These are phyloP conservation scores for Sylvilagus floridanus DNA, from an alignment of 2,797 vertebrate species.

Conservation along the genomic window DNA sequence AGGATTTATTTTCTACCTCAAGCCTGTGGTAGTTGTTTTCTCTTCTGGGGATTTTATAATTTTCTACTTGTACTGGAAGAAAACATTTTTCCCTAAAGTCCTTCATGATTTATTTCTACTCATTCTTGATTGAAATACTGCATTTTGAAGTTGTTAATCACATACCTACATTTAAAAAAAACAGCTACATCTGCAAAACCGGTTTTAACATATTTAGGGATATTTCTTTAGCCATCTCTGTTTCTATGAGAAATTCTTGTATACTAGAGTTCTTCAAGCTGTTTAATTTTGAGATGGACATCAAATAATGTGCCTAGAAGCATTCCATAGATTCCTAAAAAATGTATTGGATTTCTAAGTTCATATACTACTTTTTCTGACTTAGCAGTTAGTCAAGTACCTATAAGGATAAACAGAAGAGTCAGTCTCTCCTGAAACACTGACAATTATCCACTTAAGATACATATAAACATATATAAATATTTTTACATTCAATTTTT, in stretches of 20 bases:
- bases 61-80: not conserved
- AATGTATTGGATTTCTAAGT: not conserved
- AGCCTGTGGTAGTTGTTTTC: constrained; percentile 39
- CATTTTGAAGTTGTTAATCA: constrained; percentile 28
- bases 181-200: not conserved
- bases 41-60: not conserved
- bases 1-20: not conserved
- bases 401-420: not conserved
- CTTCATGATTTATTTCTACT: constrained; percentile 28
- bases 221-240: not conserved
- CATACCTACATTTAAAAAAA: constrained; percentile 47
- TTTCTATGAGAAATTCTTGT: not conserved
- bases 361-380: not conserved
- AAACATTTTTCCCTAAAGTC: constrained; percentile 37
- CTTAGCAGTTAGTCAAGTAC: not conserved
- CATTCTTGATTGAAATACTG: constrained; percentile 7
- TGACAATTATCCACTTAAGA: not conserved
- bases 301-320: constrained; percentile 9
- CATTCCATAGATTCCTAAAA: not conserved
- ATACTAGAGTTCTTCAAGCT: not conserved
- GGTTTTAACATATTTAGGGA: not conserved
- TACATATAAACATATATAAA: not conserved
- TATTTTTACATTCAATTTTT: not conserved
- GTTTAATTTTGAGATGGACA: not conserved
- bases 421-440: not conserved